phyloP scores from a whole-genome alignment of 2,888 invertebrate species.

The Uloborus plumipes region DNA sequence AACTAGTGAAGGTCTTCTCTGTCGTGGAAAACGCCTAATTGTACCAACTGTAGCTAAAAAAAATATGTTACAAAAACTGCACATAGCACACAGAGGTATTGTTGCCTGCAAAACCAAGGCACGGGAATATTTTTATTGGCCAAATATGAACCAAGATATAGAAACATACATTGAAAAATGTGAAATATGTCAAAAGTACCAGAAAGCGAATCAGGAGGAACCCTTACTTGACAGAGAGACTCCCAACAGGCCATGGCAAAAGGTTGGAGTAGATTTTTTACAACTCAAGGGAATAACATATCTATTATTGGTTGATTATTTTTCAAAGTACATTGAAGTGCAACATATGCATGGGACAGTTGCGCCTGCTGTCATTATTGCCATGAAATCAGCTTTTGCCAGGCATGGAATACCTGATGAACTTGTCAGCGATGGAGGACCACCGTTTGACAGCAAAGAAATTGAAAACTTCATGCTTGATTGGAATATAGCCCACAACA shows the following conservation, averaged over 20 bases:
- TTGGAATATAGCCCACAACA: slow-evolving; percentile 13
- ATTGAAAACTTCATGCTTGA: slow-evolving; percentile 7
- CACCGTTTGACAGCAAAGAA: slow-evolving; percentile 13
- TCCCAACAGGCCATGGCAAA: slow-evolving; percentile 16
- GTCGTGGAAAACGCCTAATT: slow-evolving; percentile 14
- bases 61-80: slow-evolving; percentile 6
- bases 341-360: slow-evolving; percentile 12
- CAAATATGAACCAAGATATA: not conserved
- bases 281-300: not conserved
- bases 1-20: slow-evolving; percentile 4
- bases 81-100: slow-evolving; percentile 12
- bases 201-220: slow-evolving; percentile 4
- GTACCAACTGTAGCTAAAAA: not conserved
- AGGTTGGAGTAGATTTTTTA: slow-evolving; percentile 11
- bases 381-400: slow-evolving; percentile 17
- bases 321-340: slow-evolving; percentile 30
- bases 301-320: slow-evolving; percentile 21
- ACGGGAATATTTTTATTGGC: slow-evolving; percentile 10
- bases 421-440: slow-evolving; percentile 22
- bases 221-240: not conserved
- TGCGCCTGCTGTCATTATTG: slow-evolving; percentile 5
- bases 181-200: slow-evolving; percentile 22
- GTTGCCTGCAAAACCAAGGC: slow-evolving; percentile 23
- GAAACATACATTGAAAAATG: slow-evolving; percentile 16
- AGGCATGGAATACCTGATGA: slow-evolving; percentile 15